A percentile compares a stretch with the other conserved stretches of the same genome.
Evolutionary conservation across 2,113 vertebrate genomes (phyloP).

Genomic region (Scatophagus argus): DNA sequence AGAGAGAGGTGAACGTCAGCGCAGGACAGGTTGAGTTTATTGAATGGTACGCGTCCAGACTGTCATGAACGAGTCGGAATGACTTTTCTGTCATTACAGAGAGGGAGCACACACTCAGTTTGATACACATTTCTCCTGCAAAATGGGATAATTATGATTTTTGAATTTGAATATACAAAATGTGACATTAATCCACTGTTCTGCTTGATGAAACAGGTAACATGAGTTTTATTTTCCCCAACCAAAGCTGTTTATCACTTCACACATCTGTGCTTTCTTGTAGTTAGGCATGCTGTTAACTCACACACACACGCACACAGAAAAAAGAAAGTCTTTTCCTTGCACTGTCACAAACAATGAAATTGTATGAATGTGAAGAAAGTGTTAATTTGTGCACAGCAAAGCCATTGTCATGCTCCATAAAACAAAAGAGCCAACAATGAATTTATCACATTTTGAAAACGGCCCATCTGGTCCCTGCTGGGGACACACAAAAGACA

Average conservation of each 20-base stretch:
- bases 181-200: not conserved
- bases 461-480: slow-evolving; percentile 56
- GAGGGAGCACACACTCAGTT: not conserved
- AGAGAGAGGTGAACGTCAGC: not conserved
- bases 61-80: slow-evolving; percentile 25
- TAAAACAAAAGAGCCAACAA: slow-evolving; percentile 49
- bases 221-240: not conserved
- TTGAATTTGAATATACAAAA: not conserved
- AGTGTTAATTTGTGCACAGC: slow-evolving; percentile 55
- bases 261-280: not conserved
- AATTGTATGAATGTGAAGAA: slow-evolving; percentile 41
- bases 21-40: slow-evolving; percentile 3
- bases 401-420: slow-evolving; percentile 44
- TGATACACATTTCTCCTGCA: not conserved
- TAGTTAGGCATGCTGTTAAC: not conserved
- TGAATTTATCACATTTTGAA: slow-evolving; percentile 48
- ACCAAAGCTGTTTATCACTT: not conserved
- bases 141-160: slow-evolving; percentile 8
- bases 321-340: not conserved
- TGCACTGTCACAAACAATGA: slow-evolving; percentile 31
- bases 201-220: slow-evolving; percentile 18
- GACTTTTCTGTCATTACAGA: not conserved
- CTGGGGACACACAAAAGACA: slow-evolving; percentile 34
- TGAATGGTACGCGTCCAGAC: not conserved
- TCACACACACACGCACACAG: slow-evolving; percentile 7